Percentiles rank a stretch among this genome's conserved stretches.
These are phyloP conservation scores for Octodon degus DNA, from an alignment of 2,113 vertebrate species.

Conservation along the genomic window DNA sequence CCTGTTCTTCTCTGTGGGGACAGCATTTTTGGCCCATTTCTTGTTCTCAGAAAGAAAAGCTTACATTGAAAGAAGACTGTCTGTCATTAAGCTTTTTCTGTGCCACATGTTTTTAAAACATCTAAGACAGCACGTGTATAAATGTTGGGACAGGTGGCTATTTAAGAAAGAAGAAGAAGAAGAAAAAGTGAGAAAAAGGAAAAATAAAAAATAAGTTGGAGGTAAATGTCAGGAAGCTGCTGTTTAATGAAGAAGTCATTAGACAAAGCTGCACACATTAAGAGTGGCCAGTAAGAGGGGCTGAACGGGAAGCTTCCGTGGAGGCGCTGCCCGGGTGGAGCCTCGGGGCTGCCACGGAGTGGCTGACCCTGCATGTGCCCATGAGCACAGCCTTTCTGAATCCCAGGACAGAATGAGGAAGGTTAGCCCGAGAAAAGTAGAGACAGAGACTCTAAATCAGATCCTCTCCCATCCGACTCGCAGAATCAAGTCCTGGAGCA, in stretches of 20 bases:
- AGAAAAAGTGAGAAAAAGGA: constrained; percentile 18
- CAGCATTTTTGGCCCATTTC: constrained; percentile 53
- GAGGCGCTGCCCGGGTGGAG: not conserved
- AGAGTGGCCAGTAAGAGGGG: constrained; percentile 3
- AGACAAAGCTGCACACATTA: constrained; percentile 80
- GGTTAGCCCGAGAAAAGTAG: not conserved
- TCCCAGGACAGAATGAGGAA: not conserved
- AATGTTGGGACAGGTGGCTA: constrained; percentile 69
- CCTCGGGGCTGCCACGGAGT: not conserved
- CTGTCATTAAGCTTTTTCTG: constrained; percentile 57
- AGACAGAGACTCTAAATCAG: not conserved
- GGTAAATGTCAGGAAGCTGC: constrained; percentile 76
- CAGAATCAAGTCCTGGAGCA: not conserved
- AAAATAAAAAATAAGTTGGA: constrained; percentile 43
- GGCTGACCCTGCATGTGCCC: not conserved
- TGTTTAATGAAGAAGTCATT: constrained; percentile 68
- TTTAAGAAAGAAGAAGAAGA: not conserved
- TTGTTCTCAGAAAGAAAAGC: constrained; percentile 62
- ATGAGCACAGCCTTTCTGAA: not conserved
- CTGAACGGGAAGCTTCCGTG: constrained; percentile 55
- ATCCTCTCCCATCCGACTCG: not conserved
- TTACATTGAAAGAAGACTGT: constrained; percentile 28
- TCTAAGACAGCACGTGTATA: constrained; percentile 64
- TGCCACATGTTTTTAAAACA: constrained; percentile 66
- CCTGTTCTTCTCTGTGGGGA: constrained; percentile 12